Conservation (phyloP, 2,888 invertebrate species). For the Cepaea hortensis region DNA sequence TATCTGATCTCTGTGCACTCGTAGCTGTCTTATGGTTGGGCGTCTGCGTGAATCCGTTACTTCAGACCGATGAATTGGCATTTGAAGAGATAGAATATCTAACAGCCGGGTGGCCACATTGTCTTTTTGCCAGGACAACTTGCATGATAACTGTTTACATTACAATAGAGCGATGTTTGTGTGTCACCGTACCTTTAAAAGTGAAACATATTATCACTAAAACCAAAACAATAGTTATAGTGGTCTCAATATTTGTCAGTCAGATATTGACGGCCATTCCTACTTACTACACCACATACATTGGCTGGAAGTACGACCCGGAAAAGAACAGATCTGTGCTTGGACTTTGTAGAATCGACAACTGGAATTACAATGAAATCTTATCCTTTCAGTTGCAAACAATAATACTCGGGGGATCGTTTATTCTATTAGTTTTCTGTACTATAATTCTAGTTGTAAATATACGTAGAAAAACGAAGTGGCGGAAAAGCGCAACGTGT, state of each 20-base stretch:
- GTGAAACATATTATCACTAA: slow-evolving; percentile 20
- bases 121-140: slow-evolving; percentile 28
- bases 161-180: slow-evolving; percentile 31
- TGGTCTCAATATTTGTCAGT: neutral
- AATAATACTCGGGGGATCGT: slow-evolving; percentile 1
- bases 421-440: slow-evolving; percentile 5
- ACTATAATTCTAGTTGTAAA: slow-evolving; percentile 1
- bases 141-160: slow-evolving; percentile 34
- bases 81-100: slow-evolving; percentile 25
- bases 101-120: slow-evolving; percentile 27
- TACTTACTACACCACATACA: neutral
- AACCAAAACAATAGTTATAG: neutral
- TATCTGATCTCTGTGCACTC: slow-evolving; percentile 25
- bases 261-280: slow-evolving; percentile 9
- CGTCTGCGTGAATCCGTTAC: neutral
- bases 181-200: slow-evolving; percentile 21
- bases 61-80: neutral
- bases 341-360: neutral
- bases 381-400: neutral
- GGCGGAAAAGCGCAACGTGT: neutral
- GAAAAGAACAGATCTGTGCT: slow-evolving; percentile 17
- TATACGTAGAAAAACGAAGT: slow-evolving; percentile 4
- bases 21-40: neutral
- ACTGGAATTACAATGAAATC: neutral
- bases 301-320: slow-evolving; percentile 5